These are phyloP conservation scores for Hemitrygon akajei DNA, from an alignment of 2,797 vertebrate species.

Conservation along the genomic window DNA sequence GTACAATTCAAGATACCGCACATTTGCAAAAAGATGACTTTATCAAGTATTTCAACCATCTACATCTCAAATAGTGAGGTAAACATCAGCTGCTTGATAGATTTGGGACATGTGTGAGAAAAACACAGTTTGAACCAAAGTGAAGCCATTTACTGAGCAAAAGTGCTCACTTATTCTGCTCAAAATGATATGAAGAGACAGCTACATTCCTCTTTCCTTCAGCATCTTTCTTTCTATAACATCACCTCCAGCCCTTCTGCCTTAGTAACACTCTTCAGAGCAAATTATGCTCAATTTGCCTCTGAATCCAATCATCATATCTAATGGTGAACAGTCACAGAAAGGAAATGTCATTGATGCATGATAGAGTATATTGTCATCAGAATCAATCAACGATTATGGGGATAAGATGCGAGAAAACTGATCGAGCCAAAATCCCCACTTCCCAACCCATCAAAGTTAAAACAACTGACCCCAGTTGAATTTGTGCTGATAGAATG, in stretches of 20 bases:
- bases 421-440: not conserved
- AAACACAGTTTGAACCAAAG: not conserved
- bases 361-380: not conserved
- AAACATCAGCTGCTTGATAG: not conserved
- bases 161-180: not conserved
- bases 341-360: not conserved
- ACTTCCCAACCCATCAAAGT: not conserved
- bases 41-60: not conserved
- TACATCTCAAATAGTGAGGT: not conserved
- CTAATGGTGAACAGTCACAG: not conserved
- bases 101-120: not conserved
- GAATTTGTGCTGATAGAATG: no score
- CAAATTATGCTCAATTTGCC: not conserved
- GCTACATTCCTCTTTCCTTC: not conserved
- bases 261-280: not conserved
- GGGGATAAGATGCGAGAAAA: not conserved
- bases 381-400: not conserved
- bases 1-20: not conserved
- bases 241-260: not conserved
- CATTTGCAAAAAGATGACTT: not conserved
- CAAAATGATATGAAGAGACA: not conserved
- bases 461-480: no score
- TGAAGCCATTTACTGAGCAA: not conserved
- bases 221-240: not conserved
- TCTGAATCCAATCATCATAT: not conserved